Base-by-base conservation (phyloP, 2,888 invertebrate genomes). In the Drosophila stalkeri region DNA sequence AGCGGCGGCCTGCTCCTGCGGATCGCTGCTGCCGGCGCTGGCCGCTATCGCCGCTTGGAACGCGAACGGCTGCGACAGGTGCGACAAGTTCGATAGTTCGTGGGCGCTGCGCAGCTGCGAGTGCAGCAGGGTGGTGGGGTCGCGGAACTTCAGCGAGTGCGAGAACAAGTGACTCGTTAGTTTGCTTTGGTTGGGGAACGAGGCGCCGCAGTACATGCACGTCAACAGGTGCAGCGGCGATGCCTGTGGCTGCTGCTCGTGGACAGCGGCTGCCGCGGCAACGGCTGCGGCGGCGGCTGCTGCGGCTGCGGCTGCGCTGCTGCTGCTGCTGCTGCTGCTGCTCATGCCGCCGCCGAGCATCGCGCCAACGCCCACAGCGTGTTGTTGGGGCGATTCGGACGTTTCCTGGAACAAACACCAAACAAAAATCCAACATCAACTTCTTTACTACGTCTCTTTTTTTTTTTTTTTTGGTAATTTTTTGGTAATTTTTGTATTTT, bases 171-270 rank as follows among this genome's bases (percentile, higher is more conserved):
- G 97, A 93, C 97, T 94, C 92, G 97, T 97, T 93, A 97, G 94
- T 95, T 97, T 97, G 95, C 96, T 97, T 95, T 97, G 97, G 94
- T 97, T 97, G 90, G 97, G 96, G 94, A 97, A 97, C 93, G 96
- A 95, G 92, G 96, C 96, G 93, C 97, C 97, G 95, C 97, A 97
- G 95, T 97, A 97, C 95, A 97, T 96, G 95, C 97, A 97, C 93
- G 96, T 95, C 94, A 95, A 97, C 92, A 95, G 93, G 78, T 94
- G 94, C 68, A 91, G 75, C 54, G 84, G 87, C 69, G 81, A 75
- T 44, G 86, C 71, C 64, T 89, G 88, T 65, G 90, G 86, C 75
- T 90, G 88, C 66, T 90, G 91, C 70, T 90, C 90, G 54, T 86
- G 86, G 64, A 81, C 86, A 75, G 78, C 81, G 82, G 81, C 65